Evolutionary conservation across 2,888 invertebrate species (phyloP).

Genomic region (Ceraclea dissimilis): DNA sequence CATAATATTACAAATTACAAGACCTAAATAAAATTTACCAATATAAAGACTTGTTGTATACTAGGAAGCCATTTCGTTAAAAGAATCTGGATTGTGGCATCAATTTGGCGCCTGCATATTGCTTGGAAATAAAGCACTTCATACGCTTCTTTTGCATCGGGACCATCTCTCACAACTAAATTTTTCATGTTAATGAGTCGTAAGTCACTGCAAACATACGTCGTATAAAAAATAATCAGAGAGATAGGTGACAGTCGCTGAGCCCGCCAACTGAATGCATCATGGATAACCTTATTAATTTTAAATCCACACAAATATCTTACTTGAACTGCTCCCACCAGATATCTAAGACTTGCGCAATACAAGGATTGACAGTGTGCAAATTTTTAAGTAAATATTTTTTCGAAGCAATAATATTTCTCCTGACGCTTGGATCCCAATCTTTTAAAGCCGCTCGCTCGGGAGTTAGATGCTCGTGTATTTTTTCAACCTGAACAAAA

Average conservation of each 20-base stretch:
- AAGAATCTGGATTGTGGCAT: conserved; percentile 58
- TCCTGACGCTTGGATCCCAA: conserved; percentile 62
- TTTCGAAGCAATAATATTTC: conserved; percentile 39
- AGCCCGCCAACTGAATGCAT: too few relatives aligned
- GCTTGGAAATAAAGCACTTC: conserved; percentile 58
- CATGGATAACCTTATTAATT: too few relatives aligned
- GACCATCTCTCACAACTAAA: conserved; percentile 34
- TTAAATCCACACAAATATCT: too few relatives aligned
- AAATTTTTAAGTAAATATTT: conserved; percentile 49
- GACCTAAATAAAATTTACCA: conserved; percentile 34
- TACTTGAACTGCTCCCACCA: conserved; percentile 76
- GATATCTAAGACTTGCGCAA: conserved; percentile 68
- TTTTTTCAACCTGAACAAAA: conserved; percentile 39
- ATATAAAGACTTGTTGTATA: conserved; percentile 54
- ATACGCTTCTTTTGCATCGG: conserved; percentile 53
- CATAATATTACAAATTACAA: background rate
- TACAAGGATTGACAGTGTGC: conserved; percentile 72
- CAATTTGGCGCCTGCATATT: conserved; percentile 49
- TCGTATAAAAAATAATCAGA: background rate
- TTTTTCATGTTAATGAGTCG: conserved; percentile 53
- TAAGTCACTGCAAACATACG: conserved; percentile 44
- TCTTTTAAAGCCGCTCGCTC: conserved; percentile 51
- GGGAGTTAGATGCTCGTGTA: conserved; percentile 45
- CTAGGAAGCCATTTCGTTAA: conserved; percentile 55
- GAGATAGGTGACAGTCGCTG: too few relatives aligned